phyloP scores from a whole-genome alignment of 2,888 invertebrate species.

The Aphrophora alni region DNA sequence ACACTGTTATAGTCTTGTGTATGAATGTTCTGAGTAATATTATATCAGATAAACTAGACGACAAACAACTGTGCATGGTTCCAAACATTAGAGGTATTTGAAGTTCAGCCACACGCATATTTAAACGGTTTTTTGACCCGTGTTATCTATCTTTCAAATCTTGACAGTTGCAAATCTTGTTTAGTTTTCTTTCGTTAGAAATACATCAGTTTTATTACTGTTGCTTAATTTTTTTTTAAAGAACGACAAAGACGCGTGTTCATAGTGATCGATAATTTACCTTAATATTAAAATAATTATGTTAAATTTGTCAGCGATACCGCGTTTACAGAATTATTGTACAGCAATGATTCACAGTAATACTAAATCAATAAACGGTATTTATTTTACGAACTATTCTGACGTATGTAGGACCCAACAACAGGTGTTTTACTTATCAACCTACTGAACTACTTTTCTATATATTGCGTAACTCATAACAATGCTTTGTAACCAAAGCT shows the following conservation, averaged over 20 bases:
- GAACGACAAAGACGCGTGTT: too few species aligned
- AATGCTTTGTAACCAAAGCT: neutral
- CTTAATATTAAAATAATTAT: too few species aligned
- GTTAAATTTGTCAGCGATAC: too few species aligned
- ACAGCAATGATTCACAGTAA: too few species aligned
- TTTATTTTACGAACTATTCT: neutral
- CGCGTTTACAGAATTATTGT: too few species aligned
- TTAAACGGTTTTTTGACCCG: neutral
- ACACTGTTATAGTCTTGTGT: neutral
- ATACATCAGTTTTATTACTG: neutral
- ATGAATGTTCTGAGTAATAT: neutral
- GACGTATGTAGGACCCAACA: neutral
- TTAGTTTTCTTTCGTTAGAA: neutral
- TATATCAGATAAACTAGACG: too few species aligned
- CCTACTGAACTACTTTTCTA: neutral
- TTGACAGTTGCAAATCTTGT: neutral
- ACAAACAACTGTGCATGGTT: too few species aligned
- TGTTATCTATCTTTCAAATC: neutral
- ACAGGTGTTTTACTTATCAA: neutral
- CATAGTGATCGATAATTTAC: too few species aligned
- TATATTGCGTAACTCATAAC: neutral
- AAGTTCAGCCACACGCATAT: neutral
- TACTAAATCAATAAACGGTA: neutral
- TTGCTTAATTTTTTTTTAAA: too few species aligned
- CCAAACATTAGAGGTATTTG: too few species aligned